Base-by-base conservation (phyloP, 2,797 vertebrate genomes). In the Onychomys leucogaster region DNA sequence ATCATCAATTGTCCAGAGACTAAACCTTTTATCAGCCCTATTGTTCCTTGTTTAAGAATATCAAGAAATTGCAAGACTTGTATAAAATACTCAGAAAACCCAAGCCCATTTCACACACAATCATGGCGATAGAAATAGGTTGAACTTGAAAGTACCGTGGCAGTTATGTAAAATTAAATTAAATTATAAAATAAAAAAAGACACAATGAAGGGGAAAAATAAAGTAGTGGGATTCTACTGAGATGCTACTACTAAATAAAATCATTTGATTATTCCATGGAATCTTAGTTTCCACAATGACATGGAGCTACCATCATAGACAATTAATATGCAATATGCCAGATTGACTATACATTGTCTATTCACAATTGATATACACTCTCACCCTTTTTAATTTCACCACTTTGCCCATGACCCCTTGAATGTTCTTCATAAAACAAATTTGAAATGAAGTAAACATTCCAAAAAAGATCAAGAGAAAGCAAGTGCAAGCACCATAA, bases 1-100 rank as follows among this genome's bases (percentile, higher is more conserved):
- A 82, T 96, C 37, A 87, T 61, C 52, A 76, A 41, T 89, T 92
- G 23, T 83, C 34, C 11, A 34, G 37, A 85, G 37, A 49, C 1
- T 27, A 57, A 49, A 34, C 19, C 13, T 57, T 52, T 63, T 41
- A 6, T 67, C 46, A 52, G 5, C 2, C 27, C 2, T 63, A 85
- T 46, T 57, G 29, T 32, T 61, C 23, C 7, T 52, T 92, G 32
- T 73, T n/a, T 67, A 6, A 55, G 23, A 41, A 3, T 3, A 34
- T 37, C 21, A 78, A n/a, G 10, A 75, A 82, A 90, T 57, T 77
- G 13, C 8, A 90, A 80, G 23, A 29, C 1, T 7, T 19, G 1
- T 9, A 46, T 3, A 9, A 2, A 77, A 63, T 81, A 61, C 29
- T 76, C 49, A 90, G 75, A 80, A 89, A 86, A 89, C 0, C 71